Base-by-base conservation (phyloP, 1,140 invertebrate genomes). In the Brachystomella parvula region DNA sequence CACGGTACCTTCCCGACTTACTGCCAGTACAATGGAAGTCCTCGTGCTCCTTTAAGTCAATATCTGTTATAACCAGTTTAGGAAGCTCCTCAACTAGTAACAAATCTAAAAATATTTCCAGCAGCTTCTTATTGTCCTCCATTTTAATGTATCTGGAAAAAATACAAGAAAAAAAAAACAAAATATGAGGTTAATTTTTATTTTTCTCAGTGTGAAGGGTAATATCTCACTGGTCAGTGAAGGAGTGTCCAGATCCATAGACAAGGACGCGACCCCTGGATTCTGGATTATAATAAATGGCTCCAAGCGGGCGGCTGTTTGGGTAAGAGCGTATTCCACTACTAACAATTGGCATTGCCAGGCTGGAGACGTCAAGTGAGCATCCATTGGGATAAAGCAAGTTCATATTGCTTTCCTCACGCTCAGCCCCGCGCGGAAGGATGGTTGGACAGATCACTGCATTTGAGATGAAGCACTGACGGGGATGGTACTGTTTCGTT, bases 401-500 rank as follows among this genome's bases (percentile, higher is more conserved):
- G 66, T 86, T 86, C 9, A 93, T 80, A 24, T 69, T 72, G 57
- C 71, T 67, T 26, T 74, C 70, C 47, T 63, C 64, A 26, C 6
- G 6, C 12, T 15, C 9, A 26, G 3, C 49, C 6, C 49, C 24
- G 21, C 12, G 3, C 3, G 21, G 9, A 9, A 72, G 39, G 17
- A 74, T 53, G 29, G 68, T 53, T 0, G 70, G 69, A 61, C 68
- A 71, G 53, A 92, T 79, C 47, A 95, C 83, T 24, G 91, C 92
- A 80, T 91, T 90, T 1, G 85, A 76, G 29, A 99, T 85, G 53
- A 93, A 84, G 75, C 92, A 95, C 80, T 99, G 96, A 78, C 99
- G 99, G 9, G 96, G 96, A 79, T 99, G 94, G 75, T 96, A 93
- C 77, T 95, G 98, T 81, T 97, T 97, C 80, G 92, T 93, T 75